Conservation (phyloP, 2,113 vertebrate genomes). For the Neolamprologus devosi region DNA sequence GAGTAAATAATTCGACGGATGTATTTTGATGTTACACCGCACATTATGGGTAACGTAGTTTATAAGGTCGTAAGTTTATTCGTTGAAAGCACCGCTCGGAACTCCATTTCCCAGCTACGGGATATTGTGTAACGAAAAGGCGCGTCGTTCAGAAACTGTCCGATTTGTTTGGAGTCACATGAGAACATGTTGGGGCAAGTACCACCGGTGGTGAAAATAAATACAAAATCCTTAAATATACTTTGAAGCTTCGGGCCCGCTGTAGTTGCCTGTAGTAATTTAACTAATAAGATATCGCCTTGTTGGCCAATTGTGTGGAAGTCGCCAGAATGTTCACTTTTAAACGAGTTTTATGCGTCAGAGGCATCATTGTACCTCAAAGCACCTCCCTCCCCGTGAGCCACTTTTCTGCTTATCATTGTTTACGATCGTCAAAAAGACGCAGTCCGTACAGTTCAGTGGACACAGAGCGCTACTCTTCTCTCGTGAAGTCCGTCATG, state of each 20-base stretch:
- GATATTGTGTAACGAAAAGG: background rate
- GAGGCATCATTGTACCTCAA: background rate
- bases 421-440: conserved; percentile 63
- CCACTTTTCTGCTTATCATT: conserved; percentile 61
- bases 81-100: accelerated
- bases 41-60: conserved; percentile 49
- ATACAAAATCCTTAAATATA: background rate
- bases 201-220: background rate
- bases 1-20: background rate
- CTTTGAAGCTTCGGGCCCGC: background rate
- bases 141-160: conserved; percentile 19
- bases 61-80: accelerated
- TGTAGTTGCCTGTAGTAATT: background rate
- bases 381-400: background rate
- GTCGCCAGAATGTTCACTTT: conserved; percentile 43
- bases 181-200: conserved; percentile 27
- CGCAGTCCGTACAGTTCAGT: conserved; percentile 77
- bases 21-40: background rate
- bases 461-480: conserved; percentile 80
- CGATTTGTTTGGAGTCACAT: background rate
- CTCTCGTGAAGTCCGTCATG: conserved; percentile 77
- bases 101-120: conserved; percentile 38
- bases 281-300: background rate
- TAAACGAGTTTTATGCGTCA: conserved; percentile 7
- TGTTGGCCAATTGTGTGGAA: background rate